Conservation (phyloP, 2,113 vertebrate genomes). For the Gadus macrocephalus region DNA sequence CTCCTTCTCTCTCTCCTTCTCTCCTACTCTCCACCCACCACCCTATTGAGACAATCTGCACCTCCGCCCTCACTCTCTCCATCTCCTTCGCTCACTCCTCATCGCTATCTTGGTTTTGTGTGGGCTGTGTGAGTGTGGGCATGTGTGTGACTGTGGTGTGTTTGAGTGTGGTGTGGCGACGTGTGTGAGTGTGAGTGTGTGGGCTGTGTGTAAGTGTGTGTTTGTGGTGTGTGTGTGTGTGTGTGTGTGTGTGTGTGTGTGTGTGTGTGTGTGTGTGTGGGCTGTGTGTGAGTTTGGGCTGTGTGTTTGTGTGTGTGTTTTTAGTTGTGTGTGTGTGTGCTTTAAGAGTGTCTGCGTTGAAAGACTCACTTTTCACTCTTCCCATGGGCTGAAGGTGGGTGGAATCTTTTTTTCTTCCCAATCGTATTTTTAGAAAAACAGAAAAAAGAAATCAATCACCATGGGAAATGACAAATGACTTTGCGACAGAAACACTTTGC, state of each 20-base stretch:
- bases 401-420: too few species aligned
- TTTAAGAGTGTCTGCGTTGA: too few species aligned
- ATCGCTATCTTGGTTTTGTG: slow-evolving; percentile 14
- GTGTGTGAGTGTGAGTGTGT: slow-evolving; percentile 8
- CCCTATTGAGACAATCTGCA: not conserved
- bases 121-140: slow-evolving; percentile 18
- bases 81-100: too few species aligned
- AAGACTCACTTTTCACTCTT: too few species aligned
- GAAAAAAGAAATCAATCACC: too few species aligned
- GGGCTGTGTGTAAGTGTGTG: slow-evolving; percentile 26
- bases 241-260: slow-evolving; percentile 19
- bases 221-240: slow-evolving; percentile 5
- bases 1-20: not conserved
- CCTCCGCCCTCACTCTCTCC: not conserved
- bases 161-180: too few species aligned
- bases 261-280: slow-evolving; percentile 7
- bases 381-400: too few species aligned
- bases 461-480: too few species aligned
- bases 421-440: too few species aligned
- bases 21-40: not conserved
- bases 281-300: slow-evolving; percentile 13
- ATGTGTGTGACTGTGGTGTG: too few species aligned
- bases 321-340: too few species aligned
- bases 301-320: not conserved
- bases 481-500: too few species aligned